Evolutionary conservation across 2,888 invertebrate genomes (phyloP), one percentile per base, ranked within the genome.

Genomic region (Lepidocyrtoides sp.): DNA sequence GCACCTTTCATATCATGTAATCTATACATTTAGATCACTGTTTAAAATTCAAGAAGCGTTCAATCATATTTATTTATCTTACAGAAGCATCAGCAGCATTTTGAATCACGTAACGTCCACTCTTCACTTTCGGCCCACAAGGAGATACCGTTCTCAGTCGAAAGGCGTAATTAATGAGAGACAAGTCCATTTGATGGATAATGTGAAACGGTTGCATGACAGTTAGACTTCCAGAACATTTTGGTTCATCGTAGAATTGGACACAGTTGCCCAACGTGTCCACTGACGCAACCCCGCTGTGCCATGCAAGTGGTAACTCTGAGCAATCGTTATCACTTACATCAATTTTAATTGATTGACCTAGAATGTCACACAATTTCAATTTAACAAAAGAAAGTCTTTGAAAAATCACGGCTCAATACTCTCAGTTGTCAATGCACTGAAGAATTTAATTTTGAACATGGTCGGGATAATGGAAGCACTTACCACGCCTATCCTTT

Each of bases 101-200:
- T 77, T 92, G 92, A 75, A 92, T 87, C 44, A 92, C 92, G 66
- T 89, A 92, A 29, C 89, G 66, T 12, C 92, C 92, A 41, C 77
- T 79, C 17, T 88, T 85, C 57, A 92, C 54, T 41, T 92, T 92
- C 0, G 92, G 92, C 23, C 92, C 92, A 89, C 92, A 92, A 14
- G 92, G 91, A 12, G 85, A 83, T 10, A 72, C 89, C 0, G 92
- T 91, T 69, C 91, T 63, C n/a, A 92, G 36, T 12, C 91, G 72
- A 82, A 63, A 75, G 12, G 91, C 91, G 87, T 91, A 92, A 60
- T 91, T 92, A 79, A 92, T 92, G 36, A 92, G 91, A 12, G 91
- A 88, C 72, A 92, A 75, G 60, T 92, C 92, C 92, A 92, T 92
- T 82, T 92, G 92, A 26, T 92, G 92, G 48, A 92, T 88, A 51